Conservation (phyloP, 2,797 vertebrate genomes). For the Orientallactaga sibirica region DNA sequence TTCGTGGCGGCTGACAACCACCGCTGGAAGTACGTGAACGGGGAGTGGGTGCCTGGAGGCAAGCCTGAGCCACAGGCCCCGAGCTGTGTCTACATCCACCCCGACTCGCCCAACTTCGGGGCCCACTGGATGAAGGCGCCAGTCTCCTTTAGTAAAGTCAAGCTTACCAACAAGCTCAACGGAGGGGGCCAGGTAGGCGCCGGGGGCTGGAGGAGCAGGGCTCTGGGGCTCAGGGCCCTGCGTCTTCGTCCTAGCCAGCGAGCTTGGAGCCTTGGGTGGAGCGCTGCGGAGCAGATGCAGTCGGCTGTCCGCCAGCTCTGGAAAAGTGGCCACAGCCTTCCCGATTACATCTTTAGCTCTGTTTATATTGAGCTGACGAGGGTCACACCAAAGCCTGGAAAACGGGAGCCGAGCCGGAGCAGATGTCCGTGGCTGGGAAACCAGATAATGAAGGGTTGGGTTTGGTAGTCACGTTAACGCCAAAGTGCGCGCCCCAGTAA, state of each 20-base stretch:
- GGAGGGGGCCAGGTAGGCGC: slow-evolving; percentile 90
- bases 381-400: not conserved
- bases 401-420: fast-evolving
- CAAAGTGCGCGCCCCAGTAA: fast-evolving
- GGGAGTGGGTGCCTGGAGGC: slow-evolving; percentile 92
- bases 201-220: not conserved
- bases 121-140: slow-evolving; percentile 93
- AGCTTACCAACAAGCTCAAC: slow-evolving; percentile 92
- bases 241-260: not conserved
- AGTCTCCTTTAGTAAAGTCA: slow-evolving; percentile 92
- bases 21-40: slow-evolving; percentile 93
- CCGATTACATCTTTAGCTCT: not conserved
- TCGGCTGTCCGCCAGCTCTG: not conserved
- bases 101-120: slow-evolving; percentile 92
- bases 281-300: fast-evolving
- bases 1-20: slow-evolving; percentile 91
- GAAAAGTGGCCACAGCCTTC: not conserved
- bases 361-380: not conserved
- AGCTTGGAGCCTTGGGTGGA: not conserved
- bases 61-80: slow-evolving; percentile 92
- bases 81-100: slow-evolving; percentile 92
- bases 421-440: not conserved
- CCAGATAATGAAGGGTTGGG: fast-evolving
- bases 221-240: not conserved
- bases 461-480: not conserved